Base-by-base conservation (phyloP, 2,888 invertebrate species). In the Dastarcus helophoroides region DNA sequence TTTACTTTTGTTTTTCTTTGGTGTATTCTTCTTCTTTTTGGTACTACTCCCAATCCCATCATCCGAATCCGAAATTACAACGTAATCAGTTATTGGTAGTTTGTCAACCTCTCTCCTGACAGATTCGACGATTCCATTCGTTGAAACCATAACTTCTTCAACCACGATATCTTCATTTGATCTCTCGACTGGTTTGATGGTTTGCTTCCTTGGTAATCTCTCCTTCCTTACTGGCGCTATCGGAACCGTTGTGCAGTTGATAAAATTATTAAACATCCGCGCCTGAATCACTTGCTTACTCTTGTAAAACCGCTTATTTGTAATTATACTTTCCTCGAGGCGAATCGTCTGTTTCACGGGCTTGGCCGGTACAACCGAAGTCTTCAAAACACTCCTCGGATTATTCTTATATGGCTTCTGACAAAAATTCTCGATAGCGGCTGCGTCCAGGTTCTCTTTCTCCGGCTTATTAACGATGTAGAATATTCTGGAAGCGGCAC, bases 111-210 rank as follows among this genome's bases (percentile, higher is more conserved):
- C 33, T 22, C 25, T 26, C 17, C 35, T 36, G 3, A 38, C 15
- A 17, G 42, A 36, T 36, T 59, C 54, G 5, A 60, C 39, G 33
- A 53, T 54, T 27, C 58, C 56, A 33, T 49, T 54, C 1, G 56
- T 54, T 17, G 53, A 53, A 5, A 61, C 54, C 29, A 57, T 52
- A 3, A 61, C 56, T 41, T 59, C 58, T 35, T 61, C 51, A 3
- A 61, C 57, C 3, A 60, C 55, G 25, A 62, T 60, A 39, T 62
- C 60, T 38, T 61, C 61, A 29, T 57, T 53, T 4, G 46, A 41
- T 10, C 56, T 51, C 29, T 51, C 43, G n/a, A 58, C 50, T 3
- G 60, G 59, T 41, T 54, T 56, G 9, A 63, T 62, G 31, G 55
- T 48, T 41, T 63, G 63, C 38, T 63, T 63, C 14, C 63, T 47